phyloP scores from a whole-genome alignment of 1,140 invertebrate genomes.

The Cepaea nemoralis region DNA sequence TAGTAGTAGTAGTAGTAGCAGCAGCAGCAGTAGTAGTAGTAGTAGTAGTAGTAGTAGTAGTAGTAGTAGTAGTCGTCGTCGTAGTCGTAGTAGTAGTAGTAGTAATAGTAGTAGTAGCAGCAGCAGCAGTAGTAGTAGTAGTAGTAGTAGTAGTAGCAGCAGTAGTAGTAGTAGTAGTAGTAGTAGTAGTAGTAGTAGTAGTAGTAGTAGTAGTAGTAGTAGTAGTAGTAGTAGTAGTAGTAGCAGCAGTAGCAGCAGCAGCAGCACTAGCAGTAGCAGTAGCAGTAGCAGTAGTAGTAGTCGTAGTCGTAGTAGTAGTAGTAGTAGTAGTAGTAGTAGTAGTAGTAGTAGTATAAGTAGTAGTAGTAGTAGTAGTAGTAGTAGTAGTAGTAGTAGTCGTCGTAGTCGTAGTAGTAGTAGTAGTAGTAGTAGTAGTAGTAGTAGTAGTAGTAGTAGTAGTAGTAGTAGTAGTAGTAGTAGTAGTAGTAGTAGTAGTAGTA shows the following conservation, averaged over 20 bases:
- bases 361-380: too few relatives aligned
- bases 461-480: too few relatives aligned
- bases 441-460: too few relatives aligned
- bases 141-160: background rate
- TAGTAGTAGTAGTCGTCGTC: background rate
- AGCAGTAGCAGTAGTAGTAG: background rate
- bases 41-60: background rate
- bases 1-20: slow-evolving; percentile 1
- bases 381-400: too few relatives aligned
- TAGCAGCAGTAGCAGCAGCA: background rate
- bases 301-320: background rate
- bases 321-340: background rate
- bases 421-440: too few relatives aligned
- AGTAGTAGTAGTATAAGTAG: too few relatives aligned
- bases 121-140: background rate
- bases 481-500: too few relatives aligned
- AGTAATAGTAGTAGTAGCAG: background rate
- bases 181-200: background rate
- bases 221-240: background rate
- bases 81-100: background rate
- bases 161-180: background rate
- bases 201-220: background rate
- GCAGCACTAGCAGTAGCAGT: background rate
- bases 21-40: background rate
- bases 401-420: too few relatives aligned